phyloP scores from a whole-genome alignment of 2,888 invertebrate genomes.

The Thecophora atra region DNA sequence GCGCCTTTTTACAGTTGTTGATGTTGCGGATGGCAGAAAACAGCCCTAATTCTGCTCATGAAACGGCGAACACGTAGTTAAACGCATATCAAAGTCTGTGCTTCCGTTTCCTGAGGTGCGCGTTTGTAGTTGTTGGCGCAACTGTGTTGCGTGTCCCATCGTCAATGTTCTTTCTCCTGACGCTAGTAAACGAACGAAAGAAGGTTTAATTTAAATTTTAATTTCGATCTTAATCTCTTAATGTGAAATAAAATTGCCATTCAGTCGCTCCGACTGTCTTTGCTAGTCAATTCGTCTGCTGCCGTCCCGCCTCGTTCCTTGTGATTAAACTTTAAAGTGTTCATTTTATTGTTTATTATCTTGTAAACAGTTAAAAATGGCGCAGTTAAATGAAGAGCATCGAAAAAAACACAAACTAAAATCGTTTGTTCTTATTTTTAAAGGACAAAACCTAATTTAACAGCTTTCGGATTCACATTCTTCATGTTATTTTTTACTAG shows the following conservation, averaged over 20 bases:
- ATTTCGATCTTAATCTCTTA: slow-evolving; percentile 67
- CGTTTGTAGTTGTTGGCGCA: slow-evolving; percentile 1
- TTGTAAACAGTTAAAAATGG: not conserved
- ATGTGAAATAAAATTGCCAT: slow-evolving; percentile 66
- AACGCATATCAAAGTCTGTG: slow-evolving; percentile 25
- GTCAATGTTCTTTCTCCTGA: slow-evolving; percentile 22
- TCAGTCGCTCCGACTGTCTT: slow-evolving; percentile 55
- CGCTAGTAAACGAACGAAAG: slow-evolving; percentile 28
- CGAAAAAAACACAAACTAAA: too few relatives aligned
- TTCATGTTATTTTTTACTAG: too few relatives aligned
- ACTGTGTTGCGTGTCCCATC: not conserved
- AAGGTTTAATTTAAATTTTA: slow-evolving; percentile 65
- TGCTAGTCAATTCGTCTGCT: not conserved
- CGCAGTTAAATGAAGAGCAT: too few relatives aligned
- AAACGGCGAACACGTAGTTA: slow-evolving; percentile 32
- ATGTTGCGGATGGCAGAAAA: slow-evolving; percentile 14
- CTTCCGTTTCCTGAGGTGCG: slow-evolving; percentile 24
- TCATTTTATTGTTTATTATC: not conserved
- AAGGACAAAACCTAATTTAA: too few relatives aligned
- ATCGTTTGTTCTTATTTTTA: too few relatives aligned
- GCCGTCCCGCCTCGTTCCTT: not conserved
- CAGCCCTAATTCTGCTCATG: slow-evolving; percentile 20
- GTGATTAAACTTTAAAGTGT: not conserved
- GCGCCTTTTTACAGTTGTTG: slow-evolving; percentile 2
- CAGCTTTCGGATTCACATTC: too few relatives aligned